These are phyloP conservation scores for Pungitius pungitius DNA, from an alignment of 2,113 vertebrate species.

Conservation along the genomic window DNA sequence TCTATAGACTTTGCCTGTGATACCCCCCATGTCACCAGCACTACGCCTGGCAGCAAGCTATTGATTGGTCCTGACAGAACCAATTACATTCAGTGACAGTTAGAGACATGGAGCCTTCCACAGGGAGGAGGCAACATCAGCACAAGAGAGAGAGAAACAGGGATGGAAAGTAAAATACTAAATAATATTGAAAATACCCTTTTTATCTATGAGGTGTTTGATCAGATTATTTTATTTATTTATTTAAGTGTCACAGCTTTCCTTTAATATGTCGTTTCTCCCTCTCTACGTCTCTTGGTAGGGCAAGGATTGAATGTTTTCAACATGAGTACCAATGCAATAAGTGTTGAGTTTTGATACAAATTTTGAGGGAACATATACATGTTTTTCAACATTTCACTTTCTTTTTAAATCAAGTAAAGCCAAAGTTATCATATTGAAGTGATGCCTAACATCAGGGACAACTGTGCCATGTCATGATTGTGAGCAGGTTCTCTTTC, in stretches of 20 bases:
- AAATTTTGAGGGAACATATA: neutral
- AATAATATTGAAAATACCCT: constrained; percentile 39
- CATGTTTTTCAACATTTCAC: neutral
- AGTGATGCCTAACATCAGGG: neutral
- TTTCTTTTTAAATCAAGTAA: neutral
- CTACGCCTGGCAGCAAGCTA: constrained; percentile 66
- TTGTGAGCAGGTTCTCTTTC: constrained; percentile 11
- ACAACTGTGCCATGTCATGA: neutral
- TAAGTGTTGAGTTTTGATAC: neutral
- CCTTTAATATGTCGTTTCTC: neutral
- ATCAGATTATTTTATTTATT: constrained; percentile 19
- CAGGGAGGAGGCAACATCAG: constrained; percentile 45
- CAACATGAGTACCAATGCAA: neutral
- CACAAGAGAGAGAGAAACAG: constrained; percentile 14
- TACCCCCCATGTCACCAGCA: constrained; percentile 68
- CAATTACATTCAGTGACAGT: constrained; percentile 79
- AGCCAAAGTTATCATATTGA: neutral
- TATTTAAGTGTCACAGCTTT: neutral
- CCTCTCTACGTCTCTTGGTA: neutral
- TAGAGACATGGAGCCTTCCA: constrained; percentile 70
- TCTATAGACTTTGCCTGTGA: constrained; percentile 63
- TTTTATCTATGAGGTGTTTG: constrained; percentile 11
- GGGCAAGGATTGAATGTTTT: neutral
- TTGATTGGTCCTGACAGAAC: constrained; percentile 80
- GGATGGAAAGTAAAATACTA: constrained; percentile 50